Percentiles rank a stretch among this genome's conserved stretches.
Conservation (phyloP, 2,113 vertebrate genomes). For the Aptenodytes forsteri region DNA sequence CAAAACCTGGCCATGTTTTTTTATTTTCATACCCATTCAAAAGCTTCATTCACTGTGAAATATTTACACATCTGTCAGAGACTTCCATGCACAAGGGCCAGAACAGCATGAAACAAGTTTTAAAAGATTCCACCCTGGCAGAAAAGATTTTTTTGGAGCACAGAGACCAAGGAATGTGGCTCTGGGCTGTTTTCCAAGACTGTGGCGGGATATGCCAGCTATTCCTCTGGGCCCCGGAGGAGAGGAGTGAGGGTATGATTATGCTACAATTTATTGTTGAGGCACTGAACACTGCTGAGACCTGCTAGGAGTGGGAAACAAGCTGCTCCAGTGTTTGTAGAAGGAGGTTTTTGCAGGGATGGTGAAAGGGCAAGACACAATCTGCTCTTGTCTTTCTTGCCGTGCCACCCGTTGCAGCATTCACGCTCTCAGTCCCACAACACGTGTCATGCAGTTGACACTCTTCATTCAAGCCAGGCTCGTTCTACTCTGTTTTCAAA, state of each 20-base stretch:
- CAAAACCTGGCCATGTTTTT: background rate
- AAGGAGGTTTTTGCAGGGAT: background rate
- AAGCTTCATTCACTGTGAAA: background rate
- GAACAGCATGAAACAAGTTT: background rate
- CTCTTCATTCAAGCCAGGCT: background rate
- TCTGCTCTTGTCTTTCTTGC: background rate
- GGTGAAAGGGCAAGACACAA: background rate
- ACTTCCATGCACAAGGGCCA: background rate
- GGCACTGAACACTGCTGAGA: background rate
- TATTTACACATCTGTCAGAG: background rate
- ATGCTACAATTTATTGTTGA: background rate
- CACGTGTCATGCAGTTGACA: background rate
- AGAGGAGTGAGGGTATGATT: background rate
- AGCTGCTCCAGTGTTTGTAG: background rate
- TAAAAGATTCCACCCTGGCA: background rate
- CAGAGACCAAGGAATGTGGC: background rate
- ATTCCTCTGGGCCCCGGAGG: background rate
- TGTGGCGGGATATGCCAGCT: background rate
- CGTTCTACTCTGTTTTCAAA: background rate
- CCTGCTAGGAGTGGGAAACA: background rate
- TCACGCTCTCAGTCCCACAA: rapidly evolving
- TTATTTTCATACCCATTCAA: background rate
- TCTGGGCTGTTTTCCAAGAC: background rate
- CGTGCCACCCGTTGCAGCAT: rapidly evolving
- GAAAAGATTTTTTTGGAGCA: background rate